phyloP scores from a whole-genome alignment of 2,888 invertebrate species.

The Subacronicta megacephala region DNA sequence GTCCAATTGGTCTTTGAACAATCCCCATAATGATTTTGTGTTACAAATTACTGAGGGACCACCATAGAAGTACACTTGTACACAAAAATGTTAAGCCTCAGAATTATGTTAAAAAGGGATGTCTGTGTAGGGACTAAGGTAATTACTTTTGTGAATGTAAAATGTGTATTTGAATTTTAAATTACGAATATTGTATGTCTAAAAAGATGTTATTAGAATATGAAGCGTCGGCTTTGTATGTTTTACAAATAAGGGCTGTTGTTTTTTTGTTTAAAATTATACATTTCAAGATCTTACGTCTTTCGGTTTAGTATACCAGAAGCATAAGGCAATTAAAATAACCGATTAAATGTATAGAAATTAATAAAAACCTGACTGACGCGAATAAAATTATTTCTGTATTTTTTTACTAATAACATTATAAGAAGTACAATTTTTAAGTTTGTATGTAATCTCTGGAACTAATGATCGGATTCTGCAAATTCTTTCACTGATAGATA shows the following conservation, averaged over 20 bases:
- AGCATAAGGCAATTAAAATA: too few relatives aligned
- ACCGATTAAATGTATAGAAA: too few relatives aligned
- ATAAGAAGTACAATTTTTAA: too few relatives aligned
- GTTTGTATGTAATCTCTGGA: too few relatives aligned
- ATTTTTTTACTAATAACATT: too few relatives aligned
- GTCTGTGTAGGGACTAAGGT: slow-evolving; percentile 7
- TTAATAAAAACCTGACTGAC: too few relatives aligned
- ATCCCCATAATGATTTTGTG: slow-evolving; percentile 52
- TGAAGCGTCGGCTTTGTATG: not conserved
- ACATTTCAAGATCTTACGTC: too few relatives aligned
- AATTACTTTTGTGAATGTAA: slow-evolving; percentile 34
- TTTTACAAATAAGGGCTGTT: not conserved
- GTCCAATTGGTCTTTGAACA: slow-evolving; percentile 46
- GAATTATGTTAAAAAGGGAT: slow-evolving; percentile 43
- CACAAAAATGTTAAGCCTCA: slow-evolving; percentile 41
- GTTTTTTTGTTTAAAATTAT: not conserved
- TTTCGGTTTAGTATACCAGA: too few relatives aligned
- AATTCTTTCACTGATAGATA: too few relatives aligned
- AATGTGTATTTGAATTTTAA: slow-evolving; percentile 48
- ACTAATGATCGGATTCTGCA: too few relatives aligned
- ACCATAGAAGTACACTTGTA: slow-evolving; percentile 58
- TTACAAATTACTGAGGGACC: slow-evolving; percentile 70
- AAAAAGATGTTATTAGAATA: slow-evolving; percentile 7
- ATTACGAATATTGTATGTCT: slow-evolving; percentile 18
- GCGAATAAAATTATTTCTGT: too few relatives aligned